A percentile compares a stretch with the other conserved stretches of the same genome.
These are phyloP conservation scores for Solen grandis DNA, from an alignment of 1,140 invertebrate species.

Conservation along the genomic window DNA sequence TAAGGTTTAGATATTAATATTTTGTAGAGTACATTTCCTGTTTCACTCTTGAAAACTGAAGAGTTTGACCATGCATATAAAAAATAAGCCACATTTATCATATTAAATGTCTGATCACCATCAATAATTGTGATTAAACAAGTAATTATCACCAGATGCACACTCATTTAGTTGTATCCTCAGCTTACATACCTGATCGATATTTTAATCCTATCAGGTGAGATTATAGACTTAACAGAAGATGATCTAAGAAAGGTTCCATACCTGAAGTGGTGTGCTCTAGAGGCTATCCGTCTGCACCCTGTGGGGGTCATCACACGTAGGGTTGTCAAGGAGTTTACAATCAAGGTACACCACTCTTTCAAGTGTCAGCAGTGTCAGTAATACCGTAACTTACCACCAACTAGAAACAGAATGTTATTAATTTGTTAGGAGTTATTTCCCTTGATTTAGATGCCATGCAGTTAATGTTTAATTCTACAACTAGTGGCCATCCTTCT, in stretches of 20 bases:
- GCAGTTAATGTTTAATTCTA: not conserved
- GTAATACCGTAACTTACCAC: not conserved
- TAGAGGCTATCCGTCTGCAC: slow-evolving; percentile 65
- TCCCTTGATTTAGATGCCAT: not conserved
- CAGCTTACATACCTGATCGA: too few relatives aligned
- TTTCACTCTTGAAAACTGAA: too few relatives aligned
- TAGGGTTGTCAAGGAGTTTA: slow-evolving; percentile 61
- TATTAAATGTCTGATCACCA: too few relatives aligned
- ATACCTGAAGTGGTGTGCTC: slow-evolving; percentile 62
- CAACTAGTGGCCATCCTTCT: not conserved
- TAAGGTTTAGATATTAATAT: too few relatives aligned
- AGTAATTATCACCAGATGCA: too few relatives aligned
- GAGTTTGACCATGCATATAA: too few relatives aligned
- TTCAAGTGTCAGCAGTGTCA: too few relatives aligned
- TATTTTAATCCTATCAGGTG: not conserved
- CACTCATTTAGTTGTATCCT: too few relatives aligned
- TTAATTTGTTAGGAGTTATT: not conserved
- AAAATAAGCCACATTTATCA: too few relatives aligned
- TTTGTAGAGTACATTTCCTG: too few relatives aligned
- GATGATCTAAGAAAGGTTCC: slow-evolving; percentile 57
- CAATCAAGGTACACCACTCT: slow-evolving; percentile 60
- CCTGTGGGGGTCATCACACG: slow-evolving; percentile 67
- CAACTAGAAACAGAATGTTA: not conserved
- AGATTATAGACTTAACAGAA: slow-evolving; percentile 39
- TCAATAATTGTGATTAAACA: too few relatives aligned